A percentile compares a stretch with the other conserved stretches of the same genome.
These are phyloP conservation scores for Uromys caudimaculatus DNA, from an alignment of 2,797 vertebrate genomes.

Conservation along the genomic window DNA sequence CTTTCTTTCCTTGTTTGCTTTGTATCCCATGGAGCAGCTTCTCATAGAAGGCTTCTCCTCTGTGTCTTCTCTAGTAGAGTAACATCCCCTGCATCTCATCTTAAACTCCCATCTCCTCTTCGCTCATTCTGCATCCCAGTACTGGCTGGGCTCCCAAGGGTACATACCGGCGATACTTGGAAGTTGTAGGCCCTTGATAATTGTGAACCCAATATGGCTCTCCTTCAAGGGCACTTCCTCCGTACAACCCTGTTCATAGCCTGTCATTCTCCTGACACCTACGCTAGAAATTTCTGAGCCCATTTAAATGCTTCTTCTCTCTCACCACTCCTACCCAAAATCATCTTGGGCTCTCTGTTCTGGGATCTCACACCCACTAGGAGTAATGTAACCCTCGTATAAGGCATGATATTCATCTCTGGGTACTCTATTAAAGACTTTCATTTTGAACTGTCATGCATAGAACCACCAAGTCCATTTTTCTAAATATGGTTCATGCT, in stretches of 20 bases:
- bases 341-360: not conserved
- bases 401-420: not conserved
- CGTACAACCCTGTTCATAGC: constrained; percentile 12
- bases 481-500: not conserved
- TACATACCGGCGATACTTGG: not conserved
- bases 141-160: not conserved
- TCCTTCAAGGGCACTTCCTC: constrained; percentile 35
- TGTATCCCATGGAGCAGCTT: not conserved
- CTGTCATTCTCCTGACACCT: not conserved
- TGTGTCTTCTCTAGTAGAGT: not conserved
- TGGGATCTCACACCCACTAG: not conserved
- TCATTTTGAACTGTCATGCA: not conserved
- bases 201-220: not conserved
- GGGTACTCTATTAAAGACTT: not conserved
- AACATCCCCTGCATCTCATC: not conserved
- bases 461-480: not conserved
- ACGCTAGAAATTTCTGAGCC: constrained; percentile 19
- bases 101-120: not conserved
- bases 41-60: not conserved
- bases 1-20: not conserved
- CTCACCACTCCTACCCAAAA: not conserved
- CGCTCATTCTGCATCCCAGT: not conserved
- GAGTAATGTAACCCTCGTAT: not conserved
- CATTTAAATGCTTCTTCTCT: not conserved
- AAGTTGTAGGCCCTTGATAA: not conserved